Evolutionary conservation across 1,140 invertebrate genomes (phyloP), one percentile per base, ranked within the genome.

Genomic region (Samia ricini): DNA sequence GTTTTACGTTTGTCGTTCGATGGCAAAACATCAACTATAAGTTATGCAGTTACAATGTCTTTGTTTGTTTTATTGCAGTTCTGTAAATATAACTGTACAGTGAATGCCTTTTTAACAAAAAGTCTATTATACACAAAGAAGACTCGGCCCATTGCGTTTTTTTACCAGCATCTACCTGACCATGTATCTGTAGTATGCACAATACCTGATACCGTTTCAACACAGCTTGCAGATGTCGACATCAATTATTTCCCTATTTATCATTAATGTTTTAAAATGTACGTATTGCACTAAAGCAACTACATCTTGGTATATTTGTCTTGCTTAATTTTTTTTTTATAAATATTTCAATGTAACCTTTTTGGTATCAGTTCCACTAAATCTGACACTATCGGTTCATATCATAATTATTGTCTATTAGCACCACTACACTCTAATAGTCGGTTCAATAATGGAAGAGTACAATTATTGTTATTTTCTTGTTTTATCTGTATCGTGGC

Each of bases 131-230:
- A 50, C 61, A 61, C 64, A 61, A 65, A 66, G 60, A 66, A 64
- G 63, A 52, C 57, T 61, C 50, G 49, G 33, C 52, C 55, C 29
- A 59, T 56, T n/a, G 26, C 51, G 52, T 64, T 73, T 77, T n/a
- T 73, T 76, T 73, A 61, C 23, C 55, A 54, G 63, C 58, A 63
- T 67, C 51, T 63, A 60, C 23, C 57, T 68, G 60, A 64, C 68
- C 61, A 63, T 68, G 67, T 72, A 67, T 66, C 63, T 55, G 52
- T 71, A 71, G 60, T 68, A 60, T 29, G 66, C 66, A 76, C 70
- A 76, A 76, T 78, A 69, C 70, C 68, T 62, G 61, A 56, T 79
- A 74, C 81, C 81, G 78, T 79, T 83, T 65, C 68, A 70, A 69
- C 66, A 64, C 57, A 65, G 64, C 63, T 79, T 79, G 67, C 78